These are phyloP conservation scores for Dryobates pubescens DNA, from an alignment of 2,797 vertebrate species.

Conservation along the genomic window DNA sequence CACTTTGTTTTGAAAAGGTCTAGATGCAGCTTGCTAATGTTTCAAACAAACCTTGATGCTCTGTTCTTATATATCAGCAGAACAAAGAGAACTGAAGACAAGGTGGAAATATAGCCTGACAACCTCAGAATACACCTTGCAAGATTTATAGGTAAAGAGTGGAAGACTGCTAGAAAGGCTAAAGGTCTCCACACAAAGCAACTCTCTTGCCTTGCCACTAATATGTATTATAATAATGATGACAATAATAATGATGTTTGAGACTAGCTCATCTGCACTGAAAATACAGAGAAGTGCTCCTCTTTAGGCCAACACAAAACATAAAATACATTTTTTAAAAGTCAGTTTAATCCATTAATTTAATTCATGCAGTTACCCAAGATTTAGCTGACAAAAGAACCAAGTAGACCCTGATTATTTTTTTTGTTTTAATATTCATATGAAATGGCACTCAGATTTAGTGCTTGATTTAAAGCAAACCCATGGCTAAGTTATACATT, in stretches of 20 bases:
- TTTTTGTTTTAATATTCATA: conserved; percentile 58
- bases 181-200: neutral
- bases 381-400: conserved; percentile 51
- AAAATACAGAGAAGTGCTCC: neutral
- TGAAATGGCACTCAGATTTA: conserved; percentile 46
- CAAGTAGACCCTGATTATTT: neutral
- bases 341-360: conserved; percentile 11
- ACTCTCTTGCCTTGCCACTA: neutral
- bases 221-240: neutral
- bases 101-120: neutral
- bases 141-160: neutral
- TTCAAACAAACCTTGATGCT: neutral
- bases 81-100: neutral
- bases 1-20: neutral
- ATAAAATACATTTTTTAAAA: neutral
- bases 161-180: neutral
- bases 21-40: neutral
- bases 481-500: conserved; percentile 49
- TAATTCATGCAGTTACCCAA: conserved; percentile 31
- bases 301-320: neutral
- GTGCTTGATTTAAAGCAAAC: conserved; percentile 52
- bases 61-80: neutral
- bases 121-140: neutral
- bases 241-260: neutral
- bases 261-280: neutral